These are phyloP conservation scores for Heliconius hermathena DNA, from an alignment of 1,140 invertebrate genomes.

Conservation along the genomic window DNA sequence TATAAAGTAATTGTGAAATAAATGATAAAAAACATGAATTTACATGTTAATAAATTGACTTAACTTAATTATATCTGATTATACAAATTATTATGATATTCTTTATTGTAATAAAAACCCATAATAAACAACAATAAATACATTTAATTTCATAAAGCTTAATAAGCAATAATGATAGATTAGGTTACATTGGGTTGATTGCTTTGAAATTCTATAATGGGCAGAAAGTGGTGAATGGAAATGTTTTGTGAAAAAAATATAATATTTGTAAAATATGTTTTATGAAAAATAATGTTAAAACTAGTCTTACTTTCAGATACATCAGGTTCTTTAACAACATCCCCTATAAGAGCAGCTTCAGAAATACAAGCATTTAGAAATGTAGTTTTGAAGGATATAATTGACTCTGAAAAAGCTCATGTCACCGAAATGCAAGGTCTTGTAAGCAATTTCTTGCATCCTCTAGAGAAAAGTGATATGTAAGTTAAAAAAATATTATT, in stretches of 20 bases:
- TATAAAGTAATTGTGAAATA: too few species aligned
- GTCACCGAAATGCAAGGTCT: constrained; percentile 93
- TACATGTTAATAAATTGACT: too few species aligned
- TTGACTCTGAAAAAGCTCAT: constrained; percentile 95
- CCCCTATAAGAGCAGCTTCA: constrained; percentile 84
- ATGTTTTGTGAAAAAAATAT: neutral
- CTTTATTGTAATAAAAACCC: too few species aligned
- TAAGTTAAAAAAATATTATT: constrained; percentile 82
- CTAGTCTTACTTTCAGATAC: constrained; percentile 61
- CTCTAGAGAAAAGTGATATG: constrained; percentile 92
- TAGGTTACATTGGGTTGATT: too few species aligned
- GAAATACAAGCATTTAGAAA: constrained; percentile 89
- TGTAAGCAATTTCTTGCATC: constrained; percentile 91
- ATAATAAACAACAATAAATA: too few species aligned
- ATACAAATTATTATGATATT: too few species aligned
- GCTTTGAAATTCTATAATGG: too few species aligned
- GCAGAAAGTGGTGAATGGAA: too few species aligned
- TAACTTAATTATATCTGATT: too few species aligned
- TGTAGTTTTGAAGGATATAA: constrained; percentile 95
- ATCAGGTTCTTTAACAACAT: constrained; percentile 80
- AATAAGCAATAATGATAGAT: too few species aligned
- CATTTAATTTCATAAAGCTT: too few species aligned
- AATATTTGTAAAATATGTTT: neutral
- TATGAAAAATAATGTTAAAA: neutral
- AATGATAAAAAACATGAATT: too few species aligned